Evolutionary conservation across 2,113 vertebrate genomes (phyloP), one percentile per base, ranked within the genome.

Genomic region (Rhabdornis inornatus): DNA sequence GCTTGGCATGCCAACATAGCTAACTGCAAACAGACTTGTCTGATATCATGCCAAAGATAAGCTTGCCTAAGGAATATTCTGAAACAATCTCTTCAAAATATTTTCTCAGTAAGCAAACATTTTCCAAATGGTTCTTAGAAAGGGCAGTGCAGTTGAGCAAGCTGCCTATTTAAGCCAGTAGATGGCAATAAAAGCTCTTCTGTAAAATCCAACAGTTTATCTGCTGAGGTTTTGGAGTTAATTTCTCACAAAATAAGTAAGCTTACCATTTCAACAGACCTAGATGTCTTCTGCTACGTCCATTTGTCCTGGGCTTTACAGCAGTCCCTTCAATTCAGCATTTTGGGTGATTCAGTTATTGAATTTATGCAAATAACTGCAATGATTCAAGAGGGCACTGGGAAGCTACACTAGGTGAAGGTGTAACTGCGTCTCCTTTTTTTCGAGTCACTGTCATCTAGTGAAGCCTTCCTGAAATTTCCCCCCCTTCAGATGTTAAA

Each of bases 91-190:
- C 85, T 63, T 90, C 59, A 93, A 96, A 96, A 96, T 94, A 92
- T 94, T 97, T 97, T 96, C 72, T 97, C 60, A 87, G 83, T 75
- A 97, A 95, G 94, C 94, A 95, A 94, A 94, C 89, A 68, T 95
- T 89, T 96, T 92, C 88, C 90, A 89, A 93, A 94, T 3, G 76
- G 31, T 44, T 94, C 68, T 83, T n/a, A 18, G 49, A 63, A 75
- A 76, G 24, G n/a, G 39, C 5, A 8, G 16, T 44, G 28, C 7
- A 70, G 57, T 49, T 2, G 2, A 86, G 68, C 86, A 56, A 86
- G 79, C 47, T 91, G 45, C 53, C 47, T 70, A 5, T 50, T 71
- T 44, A 53, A 49, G 47, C 96, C 97, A 96, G 91, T 84, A 97
- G 97, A 94, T 96, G 96, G 97, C 90, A 97, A 95, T 87, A 96